These are phyloP conservation scores for Acanthis flammea DNA, from an alignment of 2,797 vertebrate genomes.

Conservation along the genomic window DNA sequence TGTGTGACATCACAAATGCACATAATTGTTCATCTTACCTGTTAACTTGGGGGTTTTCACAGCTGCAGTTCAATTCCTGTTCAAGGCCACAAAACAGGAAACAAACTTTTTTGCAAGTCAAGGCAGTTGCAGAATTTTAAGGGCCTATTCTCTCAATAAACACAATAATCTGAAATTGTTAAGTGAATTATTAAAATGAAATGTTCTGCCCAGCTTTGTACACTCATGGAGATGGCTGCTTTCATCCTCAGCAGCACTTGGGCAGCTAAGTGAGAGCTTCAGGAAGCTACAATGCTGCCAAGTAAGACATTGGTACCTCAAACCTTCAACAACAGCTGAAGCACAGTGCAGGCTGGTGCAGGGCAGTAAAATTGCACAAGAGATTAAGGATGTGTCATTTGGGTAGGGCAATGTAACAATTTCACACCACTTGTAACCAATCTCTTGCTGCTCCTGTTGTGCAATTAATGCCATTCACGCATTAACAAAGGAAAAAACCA, in stretches of 20 bases:
- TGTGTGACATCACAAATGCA: background rate
- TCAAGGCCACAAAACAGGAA: background rate
- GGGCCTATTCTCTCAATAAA: background rate
- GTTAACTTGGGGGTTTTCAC: background rate
- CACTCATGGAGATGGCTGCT: background rate
- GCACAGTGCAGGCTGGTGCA: background rate
- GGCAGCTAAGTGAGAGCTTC: background rate
- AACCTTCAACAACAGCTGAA: background rate
- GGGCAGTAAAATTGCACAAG: background rate
- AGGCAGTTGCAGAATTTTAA: background rate
- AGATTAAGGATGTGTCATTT: background rate
- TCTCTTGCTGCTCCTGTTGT: background rate
- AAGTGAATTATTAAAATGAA: background rate
- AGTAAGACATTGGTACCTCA: background rate
- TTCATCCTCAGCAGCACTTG: background rate
- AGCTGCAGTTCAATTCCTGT: background rate
- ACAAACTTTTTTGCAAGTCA: background rate
- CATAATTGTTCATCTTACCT: background rate
- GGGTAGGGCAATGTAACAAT: background rate
- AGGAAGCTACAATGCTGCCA: background rate
- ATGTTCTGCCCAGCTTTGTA: background rate
- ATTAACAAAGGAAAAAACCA: background rate
- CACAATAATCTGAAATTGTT: background rate
- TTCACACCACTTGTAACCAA: background rate
- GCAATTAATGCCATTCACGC: background rate